Evolutionary conservation across 2,797 vertebrate species (phyloP).

Genomic region (Tangara arthus): DNA sequence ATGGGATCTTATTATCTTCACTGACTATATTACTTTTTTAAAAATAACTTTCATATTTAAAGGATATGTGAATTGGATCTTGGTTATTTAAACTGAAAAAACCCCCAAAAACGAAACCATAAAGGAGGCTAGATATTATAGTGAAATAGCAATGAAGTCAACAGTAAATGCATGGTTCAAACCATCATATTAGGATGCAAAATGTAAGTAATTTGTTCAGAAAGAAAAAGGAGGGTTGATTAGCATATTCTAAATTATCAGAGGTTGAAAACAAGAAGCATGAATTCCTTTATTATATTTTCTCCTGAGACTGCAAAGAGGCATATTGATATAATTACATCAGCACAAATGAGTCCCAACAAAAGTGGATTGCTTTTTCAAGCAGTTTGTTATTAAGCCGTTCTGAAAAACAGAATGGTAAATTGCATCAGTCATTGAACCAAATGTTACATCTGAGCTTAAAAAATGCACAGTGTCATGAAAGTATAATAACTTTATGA

Average conservation of each 20-base stretch:
- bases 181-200: not conserved
- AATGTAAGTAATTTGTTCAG: not conserved
- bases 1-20: not conserved
- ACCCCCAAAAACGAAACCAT: rapidly evolving
- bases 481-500: not conserved
- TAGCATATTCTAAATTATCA: not conserved
- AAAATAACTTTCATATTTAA: not conserved
- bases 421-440: conserved; percentile 5
- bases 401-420: not conserved
- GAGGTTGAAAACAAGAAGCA: not conserved
- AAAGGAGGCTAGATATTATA: not conserved
- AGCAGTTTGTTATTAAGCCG: not conserved
- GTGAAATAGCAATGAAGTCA: not conserved
- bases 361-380: not conserved
- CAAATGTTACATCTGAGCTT: not conserved
- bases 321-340: not conserved
- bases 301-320: not conserved
- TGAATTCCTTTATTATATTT: not conserved
- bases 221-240: not conserved
- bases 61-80: not conserved
- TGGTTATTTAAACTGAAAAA: not conserved
- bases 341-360: not conserved
- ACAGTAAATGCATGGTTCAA: not conserved
- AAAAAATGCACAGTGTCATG: not conserved
- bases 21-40: not conserved